phyloP scores from a whole-genome alignment of 2,888 invertebrate species.

The Sphecodes monilicornis region DNA sequence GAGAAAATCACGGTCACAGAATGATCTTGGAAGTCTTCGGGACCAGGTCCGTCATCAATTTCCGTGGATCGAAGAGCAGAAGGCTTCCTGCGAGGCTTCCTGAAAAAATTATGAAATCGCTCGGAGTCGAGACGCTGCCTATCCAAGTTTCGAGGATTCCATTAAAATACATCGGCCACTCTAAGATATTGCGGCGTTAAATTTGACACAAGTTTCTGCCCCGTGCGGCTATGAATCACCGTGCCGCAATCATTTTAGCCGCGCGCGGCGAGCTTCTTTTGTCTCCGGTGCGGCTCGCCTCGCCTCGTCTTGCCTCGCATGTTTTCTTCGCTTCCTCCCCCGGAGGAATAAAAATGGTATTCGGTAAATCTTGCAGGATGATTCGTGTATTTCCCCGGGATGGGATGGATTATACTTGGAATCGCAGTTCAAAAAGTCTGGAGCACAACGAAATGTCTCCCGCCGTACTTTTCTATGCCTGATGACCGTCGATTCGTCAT shows the following conservation, averaged over 20 bases:
- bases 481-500: slow-evolving; percentile 10
- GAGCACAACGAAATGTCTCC: slow-evolving; percentile 3
- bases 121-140: background rate
- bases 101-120: slow-evolving; percentile 46
- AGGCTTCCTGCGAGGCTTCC: background rate
- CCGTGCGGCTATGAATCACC: slow-evolving; percentile 39
- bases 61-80: background rate
- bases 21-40: background rate
- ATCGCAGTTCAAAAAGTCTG: slow-evolving; percentile 23
- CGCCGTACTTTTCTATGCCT: background rate
- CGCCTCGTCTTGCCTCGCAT: slow-evolving; percentile 7
- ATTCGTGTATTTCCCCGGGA: slow-evolving; percentile 20
- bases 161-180: slow-evolving; percentile 69
- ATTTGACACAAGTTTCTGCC: slow-evolving; percentile 40
- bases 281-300: slow-evolving; percentile 11
- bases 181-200: slow-evolving; percentile 56
- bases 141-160: slow-evolving; percentile 23
- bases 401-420: slow-evolving; percentile 15
- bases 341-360: slow-evolving; percentile 31
- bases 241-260: slow-evolving; percentile 46
- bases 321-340: slow-evolving; percentile 7
- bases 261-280: slow-evolving; percentile 30
- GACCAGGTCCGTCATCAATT: background rate
- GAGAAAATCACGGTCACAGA: background rate
- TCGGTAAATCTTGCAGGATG: slow-evolving; percentile 34